Evolutionary conservation across 2,113 vertebrate species (phyloP), one percentile per base, ranked within the genome.

Genomic region (Odontesthes bonariensis): DNA sequence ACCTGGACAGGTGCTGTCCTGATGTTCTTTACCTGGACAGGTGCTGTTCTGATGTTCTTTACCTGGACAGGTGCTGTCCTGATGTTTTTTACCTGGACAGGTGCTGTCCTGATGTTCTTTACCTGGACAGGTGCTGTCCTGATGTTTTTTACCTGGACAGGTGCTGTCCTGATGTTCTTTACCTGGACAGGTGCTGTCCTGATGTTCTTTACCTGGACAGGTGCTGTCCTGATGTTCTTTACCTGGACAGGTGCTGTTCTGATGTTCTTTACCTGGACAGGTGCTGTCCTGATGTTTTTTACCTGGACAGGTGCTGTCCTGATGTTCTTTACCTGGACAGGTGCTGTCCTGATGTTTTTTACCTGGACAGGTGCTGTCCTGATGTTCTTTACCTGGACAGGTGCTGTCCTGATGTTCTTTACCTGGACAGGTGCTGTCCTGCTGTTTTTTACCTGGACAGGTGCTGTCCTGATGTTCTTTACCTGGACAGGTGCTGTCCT

Each of bases 401-500:
- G 89, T 94, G 90, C 70, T 73, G 87, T 51, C 96, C 96, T 0
- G 94, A 92, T 6, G 96, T 91, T n/a, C n/a, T n/a, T n/a, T n/a
- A n/a, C n/a, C n/a, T n/a, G n/a, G n/a, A 84, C n/a, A 97, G 88
- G 89, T 94, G 90, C 70, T 73, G 87, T 51, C 96, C 96, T 0
- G 94, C n/a, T n/a, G 27, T 3, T 27, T 27, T 27, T 27, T 27
- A 27, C 27, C 27, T 27, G 27, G 27, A n/a, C n/a, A n/a, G n/a
- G n/a, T n/a, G n/a, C n/a, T n/a, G n/a, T n/a, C n/a, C n/a, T n/a
- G n/a, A n/a, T 16, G 44, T 9, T 16, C 54, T 31, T 63, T 54
- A 98, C 97, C 92, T 90, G 60, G 95, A 84, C n/a, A 97, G 88
- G 89, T 94, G 90, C 70, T 73, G 87, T 51, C 96, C 96, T 0